Evolutionary conservation across 1,140 invertebrate species (phyloP), one percentile per base, ranked within the genome.

Genomic region (Wasmannia auropunctata): DNA sequence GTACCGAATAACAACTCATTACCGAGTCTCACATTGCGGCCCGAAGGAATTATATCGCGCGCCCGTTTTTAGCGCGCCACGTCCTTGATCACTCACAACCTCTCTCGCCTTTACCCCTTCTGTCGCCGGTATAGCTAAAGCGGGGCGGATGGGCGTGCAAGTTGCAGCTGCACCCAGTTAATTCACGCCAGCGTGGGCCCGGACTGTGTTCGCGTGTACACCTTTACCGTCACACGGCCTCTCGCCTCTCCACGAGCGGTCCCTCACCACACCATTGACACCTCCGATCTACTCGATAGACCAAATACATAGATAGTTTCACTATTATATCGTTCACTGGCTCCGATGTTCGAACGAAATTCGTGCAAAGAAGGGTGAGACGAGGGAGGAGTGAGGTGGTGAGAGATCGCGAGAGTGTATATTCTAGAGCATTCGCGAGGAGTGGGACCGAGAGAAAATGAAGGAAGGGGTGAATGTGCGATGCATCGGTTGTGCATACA

Each of bases 81-180:
- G 74, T 87, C 60, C 86, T 88, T 80, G 81, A 89, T 88, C 88
- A 14, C 19, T 75, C 70, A 51, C 80, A 74, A 19, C 11, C 14
- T 60, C 56, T 43, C 40, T 54, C 67, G 46, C 70, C 11, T 77
- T 77, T 43, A 37, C 72, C 63, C 56, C 34, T 62, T 56, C 37
- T 77, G 70, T 65, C 77, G 43, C 25, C 46, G 65, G 22, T 28
- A 34, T 31, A 87, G 70, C 86, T 77, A 34, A 87, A 87, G 72
- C 72, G 54, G 46, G 63, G 60, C 31, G 28, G 16, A 70, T 58
- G 75, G 83, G 75, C 62, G 62, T 60, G 37, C 62, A 83, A 40
- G 70, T 46, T 87, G 81, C 83, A 88, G 88, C 83, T 88, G 87
- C 88, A 86, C 40, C 75, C 86, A 75, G 83, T 88, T 88, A 88